Conservation (phyloP, 2,113 vertebrate genomes). For the Anolis carolinensis region DNA sequence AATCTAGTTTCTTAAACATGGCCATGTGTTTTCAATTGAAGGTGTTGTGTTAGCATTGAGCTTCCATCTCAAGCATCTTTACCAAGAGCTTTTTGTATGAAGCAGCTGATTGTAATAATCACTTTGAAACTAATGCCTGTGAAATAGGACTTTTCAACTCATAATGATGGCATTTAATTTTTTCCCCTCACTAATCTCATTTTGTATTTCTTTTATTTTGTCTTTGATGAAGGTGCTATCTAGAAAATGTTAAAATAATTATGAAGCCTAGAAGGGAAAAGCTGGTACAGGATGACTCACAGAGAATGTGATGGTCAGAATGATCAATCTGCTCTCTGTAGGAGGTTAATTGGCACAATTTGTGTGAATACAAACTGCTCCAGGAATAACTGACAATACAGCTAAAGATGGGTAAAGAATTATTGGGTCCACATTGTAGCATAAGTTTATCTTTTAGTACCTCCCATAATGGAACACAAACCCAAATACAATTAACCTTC, state of each 20-base stretch:
- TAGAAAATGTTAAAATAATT: slow-evolving; percentile 53
- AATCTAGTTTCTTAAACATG: neutral
- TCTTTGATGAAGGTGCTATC: slow-evolving; percentile 38
- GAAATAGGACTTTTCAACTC: slow-evolving; percentile 66
- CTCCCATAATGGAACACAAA: neutral
- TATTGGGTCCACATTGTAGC: neutral
- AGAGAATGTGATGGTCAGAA: slow-evolving; percentile 19
- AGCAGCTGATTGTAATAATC: slow-evolving; percentile 66
- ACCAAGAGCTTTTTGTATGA: slow-evolving; percentile 51
- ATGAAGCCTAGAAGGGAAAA: slow-evolving; percentile 36
- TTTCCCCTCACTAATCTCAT: neutral
- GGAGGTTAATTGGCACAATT: slow-evolving; percentile 19
- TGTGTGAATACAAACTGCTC: neutral
- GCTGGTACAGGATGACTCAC: slow-evolving; percentile 33
- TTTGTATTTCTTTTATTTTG: slow-evolving; percentile 54
- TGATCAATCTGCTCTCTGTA: slow-evolving; percentile 13
- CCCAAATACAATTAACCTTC: neutral
- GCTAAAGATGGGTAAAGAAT: neutral
- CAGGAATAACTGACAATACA: neutral
- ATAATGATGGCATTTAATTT: slow-evolving; percentile 54
- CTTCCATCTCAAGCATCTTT: slow-evolving; percentile 66
- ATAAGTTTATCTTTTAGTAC: neutral
- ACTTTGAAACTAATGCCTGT: slow-evolving; percentile 68
- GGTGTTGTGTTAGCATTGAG: slow-evolving; percentile 49
- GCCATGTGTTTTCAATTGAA: slow-evolving; percentile 61